Conservation (phyloP, 2,888 invertebrate genomes). For the Drosophila meridiana region DNA sequence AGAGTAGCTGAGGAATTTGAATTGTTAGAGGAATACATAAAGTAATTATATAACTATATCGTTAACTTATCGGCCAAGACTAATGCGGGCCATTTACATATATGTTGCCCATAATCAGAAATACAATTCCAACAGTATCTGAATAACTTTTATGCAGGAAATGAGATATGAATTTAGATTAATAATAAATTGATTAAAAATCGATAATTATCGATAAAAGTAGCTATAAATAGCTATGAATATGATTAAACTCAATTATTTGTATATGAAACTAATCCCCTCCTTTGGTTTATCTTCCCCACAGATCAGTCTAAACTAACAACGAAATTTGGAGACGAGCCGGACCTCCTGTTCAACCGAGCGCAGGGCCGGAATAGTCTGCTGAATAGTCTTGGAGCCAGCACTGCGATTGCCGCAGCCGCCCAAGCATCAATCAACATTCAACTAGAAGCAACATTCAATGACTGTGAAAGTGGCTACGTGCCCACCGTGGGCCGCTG, state of each 20-base stretch:
- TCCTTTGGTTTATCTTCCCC: accelerated
- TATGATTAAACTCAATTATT: neutral
- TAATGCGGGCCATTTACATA: neutral
- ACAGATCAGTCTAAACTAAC: constrained; percentile 91
- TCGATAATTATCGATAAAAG: neutral
- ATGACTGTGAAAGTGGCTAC: constrained; percentile 87
- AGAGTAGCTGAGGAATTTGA: neutral
- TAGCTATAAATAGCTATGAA: neutral
- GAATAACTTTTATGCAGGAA: neutral
- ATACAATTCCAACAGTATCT: neutral
- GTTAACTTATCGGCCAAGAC: neutral
- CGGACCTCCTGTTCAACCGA: constrained; percentile 87
- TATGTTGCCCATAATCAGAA: neutral
- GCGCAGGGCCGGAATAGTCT: constrained; percentile 87
- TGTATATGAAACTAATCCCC: neutral
- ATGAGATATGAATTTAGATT: neutral
- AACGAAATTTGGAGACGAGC: constrained; percentile 88
- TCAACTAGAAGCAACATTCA: constrained; percentile 84
- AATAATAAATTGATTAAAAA: neutral
- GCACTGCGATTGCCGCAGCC: constrained; percentile 69
- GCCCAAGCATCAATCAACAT: constrained; percentile 76
- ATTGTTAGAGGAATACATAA: neutral
- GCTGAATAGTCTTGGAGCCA: constrained; percentile 82
- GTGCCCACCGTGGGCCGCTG: constrained; percentile 94
- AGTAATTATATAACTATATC: neutral